Evolutionary conservation across 30 jellyfish, hydroid and myxozoan species (phyloP).

Genomic region (Nemopilema nomurai): DNA sequence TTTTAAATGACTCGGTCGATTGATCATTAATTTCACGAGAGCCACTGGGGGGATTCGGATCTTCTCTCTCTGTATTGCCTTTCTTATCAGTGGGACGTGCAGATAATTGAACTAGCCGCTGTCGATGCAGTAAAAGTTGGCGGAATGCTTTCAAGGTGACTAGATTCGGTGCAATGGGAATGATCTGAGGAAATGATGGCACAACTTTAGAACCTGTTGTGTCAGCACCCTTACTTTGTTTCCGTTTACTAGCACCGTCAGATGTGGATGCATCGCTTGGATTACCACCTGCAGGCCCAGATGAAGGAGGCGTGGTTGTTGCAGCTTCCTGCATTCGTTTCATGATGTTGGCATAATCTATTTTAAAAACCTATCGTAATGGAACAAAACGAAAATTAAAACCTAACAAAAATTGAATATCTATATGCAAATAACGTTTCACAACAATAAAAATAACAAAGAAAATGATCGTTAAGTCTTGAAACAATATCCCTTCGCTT

Average conservation of each 20-base stretch:
- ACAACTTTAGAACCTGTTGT: neutral
- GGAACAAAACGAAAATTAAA: no score
- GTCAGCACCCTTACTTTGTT: neutral
- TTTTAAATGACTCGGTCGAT: neutral
- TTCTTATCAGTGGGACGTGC: neutral
- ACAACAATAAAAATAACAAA: no score
- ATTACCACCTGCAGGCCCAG: neutral
- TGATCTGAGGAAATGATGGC: constrained; percentile 21
- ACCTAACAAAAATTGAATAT: no score
- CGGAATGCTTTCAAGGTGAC: constrained; percentile 65
- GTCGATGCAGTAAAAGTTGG: constrained; percentile 62
- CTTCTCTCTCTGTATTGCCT: neutral
- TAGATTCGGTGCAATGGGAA: constrained; percentile 76
- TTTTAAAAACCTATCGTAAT: constrained; percentile 19
- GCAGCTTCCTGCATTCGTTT: constrained; percentile 24
- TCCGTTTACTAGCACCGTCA: neutral
- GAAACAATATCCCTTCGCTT: no score
- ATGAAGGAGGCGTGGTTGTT: constrained; percentile 1
- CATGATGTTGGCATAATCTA: constrained; percentile 41
- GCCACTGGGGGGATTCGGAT: neutral
- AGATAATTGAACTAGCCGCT: constrained; percentile 29
- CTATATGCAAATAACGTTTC: no score
- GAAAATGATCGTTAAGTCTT: no score
- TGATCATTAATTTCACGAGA: neutral
- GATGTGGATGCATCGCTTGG: neutral